phyloP scores from a whole-genome alignment of 2,113 vertebrate species.

The Notothenia coriiceps region DNA sequence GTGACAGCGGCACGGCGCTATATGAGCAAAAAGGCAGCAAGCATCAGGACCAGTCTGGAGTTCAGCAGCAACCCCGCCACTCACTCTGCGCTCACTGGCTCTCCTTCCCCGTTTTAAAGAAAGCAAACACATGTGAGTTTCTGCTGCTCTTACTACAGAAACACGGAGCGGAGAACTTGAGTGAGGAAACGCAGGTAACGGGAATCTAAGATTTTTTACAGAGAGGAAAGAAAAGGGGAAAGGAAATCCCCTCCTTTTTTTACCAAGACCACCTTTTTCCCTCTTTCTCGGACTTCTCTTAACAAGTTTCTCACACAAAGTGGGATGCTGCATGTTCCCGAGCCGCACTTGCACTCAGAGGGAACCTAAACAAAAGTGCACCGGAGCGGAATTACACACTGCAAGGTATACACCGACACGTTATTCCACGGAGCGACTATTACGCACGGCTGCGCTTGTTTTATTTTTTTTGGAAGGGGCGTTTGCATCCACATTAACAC shows the following conservation, averaged over 20 bases:
- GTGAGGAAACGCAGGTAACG: conserved; percentile 73
- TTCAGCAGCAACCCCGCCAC: conserved; percentile 59
- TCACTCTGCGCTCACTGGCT: conserved; percentile 40
- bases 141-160: conserved; percentile 16
- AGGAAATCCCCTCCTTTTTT: conserved; percentile 21
- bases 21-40: conserved; percentile 82
- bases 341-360: conserved; percentile 82
- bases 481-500: conserved; percentile 60
- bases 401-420: conserved; percentile 67
- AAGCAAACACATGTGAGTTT: conserved; percentile 63
- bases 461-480: conserved; percentile 22
- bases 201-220: conserved; percentile 57
- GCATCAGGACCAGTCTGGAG: conserved; percentile 86
- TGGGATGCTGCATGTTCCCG: conserved; percentile 83
- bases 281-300: conserved; percentile 66
- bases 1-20: conserved; percentile 81
- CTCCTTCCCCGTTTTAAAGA: conserved; percentile 33
- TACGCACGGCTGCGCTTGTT: conserved; percentile 63
- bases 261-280: conserved; percentile 51
- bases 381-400: conserved; percentile 63
- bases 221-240: conserved; percentile 21
- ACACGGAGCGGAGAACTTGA: conserved; percentile 39
- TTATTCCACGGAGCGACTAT: conserved; percentile 59
- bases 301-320: conserved; percentile 70
- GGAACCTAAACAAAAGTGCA: conserved; percentile 76